These are phyloP conservation scores for Pyrocoelia pectoralis DNA, from an alignment of 2,888 invertebrate genomes.

Conservation along the genomic window DNA sequence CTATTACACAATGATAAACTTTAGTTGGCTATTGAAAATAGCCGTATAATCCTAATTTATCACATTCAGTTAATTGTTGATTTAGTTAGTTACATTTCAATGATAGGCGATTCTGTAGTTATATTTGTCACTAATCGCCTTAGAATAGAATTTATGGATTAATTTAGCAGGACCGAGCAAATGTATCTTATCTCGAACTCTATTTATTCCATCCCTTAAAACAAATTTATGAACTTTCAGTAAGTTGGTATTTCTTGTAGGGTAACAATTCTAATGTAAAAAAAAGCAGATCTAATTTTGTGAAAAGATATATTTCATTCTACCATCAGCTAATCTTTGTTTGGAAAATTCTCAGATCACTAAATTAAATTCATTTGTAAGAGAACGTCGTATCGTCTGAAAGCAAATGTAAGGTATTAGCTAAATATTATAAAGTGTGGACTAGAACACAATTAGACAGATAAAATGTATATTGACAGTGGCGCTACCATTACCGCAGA, in stretches of 20 bases:
- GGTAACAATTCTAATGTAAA: neutral
- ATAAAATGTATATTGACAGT: no score
- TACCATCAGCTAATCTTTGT: neutral
- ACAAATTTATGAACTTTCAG: neutral
- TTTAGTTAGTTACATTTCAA: conserved; percentile 2
- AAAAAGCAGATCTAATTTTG: neutral
- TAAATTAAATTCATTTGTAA: no score
- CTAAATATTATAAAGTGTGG: no score
- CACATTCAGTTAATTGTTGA: neutral
- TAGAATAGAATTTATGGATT: conserved; percentile 1
- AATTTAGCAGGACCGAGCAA: neutral
- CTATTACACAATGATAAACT: neutral
- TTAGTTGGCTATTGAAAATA: neutral
- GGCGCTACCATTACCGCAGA: no score
- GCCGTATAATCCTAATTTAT: neutral
- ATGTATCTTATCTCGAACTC: neutral
- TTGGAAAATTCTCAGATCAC: no score
- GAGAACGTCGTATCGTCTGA: no score
- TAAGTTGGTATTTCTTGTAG: neutral
- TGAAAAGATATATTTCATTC: neutral
- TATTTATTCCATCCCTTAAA: neutral
- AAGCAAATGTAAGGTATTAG: no score
- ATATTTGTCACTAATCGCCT: conserved; percentile 1
- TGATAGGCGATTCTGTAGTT: neutral
- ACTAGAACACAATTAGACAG: no score